phyloP scores from a whole-genome alignment of 2,797 vertebrate genomes.

The Takifugu ocellatus region DNA sequence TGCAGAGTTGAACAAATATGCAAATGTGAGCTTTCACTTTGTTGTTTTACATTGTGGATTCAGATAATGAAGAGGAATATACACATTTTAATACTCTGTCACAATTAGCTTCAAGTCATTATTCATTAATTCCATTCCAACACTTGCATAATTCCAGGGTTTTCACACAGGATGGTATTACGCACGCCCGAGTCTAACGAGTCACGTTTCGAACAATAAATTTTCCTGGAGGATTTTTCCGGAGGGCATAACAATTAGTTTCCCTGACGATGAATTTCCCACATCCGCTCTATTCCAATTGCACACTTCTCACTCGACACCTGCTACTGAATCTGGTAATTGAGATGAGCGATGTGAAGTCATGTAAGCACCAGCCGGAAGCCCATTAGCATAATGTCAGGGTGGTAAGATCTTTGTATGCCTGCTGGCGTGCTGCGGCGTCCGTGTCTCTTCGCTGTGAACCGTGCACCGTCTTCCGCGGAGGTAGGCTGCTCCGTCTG shows the following conservation, averaged over 20 bases:
- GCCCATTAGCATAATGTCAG: slow-evolving; percentile 63
- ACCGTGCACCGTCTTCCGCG: slow-evolving; percentile 13
- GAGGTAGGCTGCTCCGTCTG: slow-evolving; percentile 13
- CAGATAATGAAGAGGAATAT: slow-evolving; percentile 26
- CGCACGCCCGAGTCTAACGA: slow-evolving; percentile 29
- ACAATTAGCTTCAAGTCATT: slow-evolving; percentile 34
- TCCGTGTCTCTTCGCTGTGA: slow-evolving; percentile 30
- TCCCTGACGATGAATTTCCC: slow-evolving; percentile 19
- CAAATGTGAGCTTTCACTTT: slow-evolving; percentile 14
- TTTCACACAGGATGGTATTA: slow-evolving; percentile 39
- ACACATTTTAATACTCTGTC: slow-evolving; percentile 28
- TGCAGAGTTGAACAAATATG: neutral
- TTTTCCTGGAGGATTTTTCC: slow-evolving; percentile 40
- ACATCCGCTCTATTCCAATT: neutral
- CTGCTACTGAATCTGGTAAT: slow-evolving; percentile 62
- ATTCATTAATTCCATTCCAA: slow-evolving; percentile 37
- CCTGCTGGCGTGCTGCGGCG: slow-evolving; percentile 35
- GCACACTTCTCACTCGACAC: slow-evolving; percentile 45
- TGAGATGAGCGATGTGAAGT: slow-evolving; percentile 67
- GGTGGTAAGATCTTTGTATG: slow-evolving; percentile 57
- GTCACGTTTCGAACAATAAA: slow-evolving; percentile 35
- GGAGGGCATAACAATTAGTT: slow-evolving; percentile 59
- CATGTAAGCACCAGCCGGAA: slow-evolving; percentile 61
- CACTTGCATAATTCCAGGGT: slow-evolving; percentile 35
- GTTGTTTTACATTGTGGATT: slow-evolving; percentile 16